Evolutionary conservation across 1,140 invertebrate genomes (phyloP).

Genomic region (Micrasema minimum): DNA sequence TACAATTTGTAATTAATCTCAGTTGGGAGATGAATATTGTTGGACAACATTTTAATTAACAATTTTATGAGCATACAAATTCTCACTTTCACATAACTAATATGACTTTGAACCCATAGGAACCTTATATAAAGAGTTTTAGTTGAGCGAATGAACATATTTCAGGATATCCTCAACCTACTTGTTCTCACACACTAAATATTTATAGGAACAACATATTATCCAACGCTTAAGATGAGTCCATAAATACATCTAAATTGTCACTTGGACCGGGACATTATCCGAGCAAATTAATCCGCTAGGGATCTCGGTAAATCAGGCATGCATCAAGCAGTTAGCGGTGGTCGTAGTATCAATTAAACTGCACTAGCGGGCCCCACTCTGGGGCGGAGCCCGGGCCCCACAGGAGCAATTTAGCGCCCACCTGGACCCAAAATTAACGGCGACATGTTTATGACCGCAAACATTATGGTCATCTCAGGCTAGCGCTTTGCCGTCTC

Average conservation of each 20-base stretch:
- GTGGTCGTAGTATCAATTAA: conserved; percentile 52
- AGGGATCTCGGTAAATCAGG: conserved; percentile 37
- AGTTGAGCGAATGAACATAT: too few species aligned
- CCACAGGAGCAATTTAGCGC: conserved; percentile 54
- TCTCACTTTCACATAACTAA: too few species aligned
- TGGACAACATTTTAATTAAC: too few species aligned
- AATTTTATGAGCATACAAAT: too few species aligned
- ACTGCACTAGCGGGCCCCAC: conserved; percentile 27
- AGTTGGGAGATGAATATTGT: too few species aligned
- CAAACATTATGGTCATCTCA: conserved; percentile 55
- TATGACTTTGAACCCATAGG: too few species aligned
- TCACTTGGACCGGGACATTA: conserved; percentile 3
- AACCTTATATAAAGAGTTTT: too few species aligned
- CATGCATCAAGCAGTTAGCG: conserved; percentile 39
- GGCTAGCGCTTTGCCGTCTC: conserved; percentile 23
- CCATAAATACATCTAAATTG: conserved; percentile 5
- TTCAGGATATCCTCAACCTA: too few species aligned
- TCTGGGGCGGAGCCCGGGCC: conserved; percentile 39
- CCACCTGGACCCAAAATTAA: conserved; percentile 55
- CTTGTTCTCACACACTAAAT: too few species aligned
- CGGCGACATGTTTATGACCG: conserved; percentile 55
- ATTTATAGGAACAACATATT: too few species aligned
- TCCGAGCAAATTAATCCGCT: conserved; percentile 11
- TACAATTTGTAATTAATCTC: too few species aligned
- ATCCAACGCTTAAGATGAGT: too few species aligned